These are phyloP conservation scores for Camelus bactrianus DNA, from an alignment of 2,113 vertebrate genomes.

Conservation along the genomic window DNA sequence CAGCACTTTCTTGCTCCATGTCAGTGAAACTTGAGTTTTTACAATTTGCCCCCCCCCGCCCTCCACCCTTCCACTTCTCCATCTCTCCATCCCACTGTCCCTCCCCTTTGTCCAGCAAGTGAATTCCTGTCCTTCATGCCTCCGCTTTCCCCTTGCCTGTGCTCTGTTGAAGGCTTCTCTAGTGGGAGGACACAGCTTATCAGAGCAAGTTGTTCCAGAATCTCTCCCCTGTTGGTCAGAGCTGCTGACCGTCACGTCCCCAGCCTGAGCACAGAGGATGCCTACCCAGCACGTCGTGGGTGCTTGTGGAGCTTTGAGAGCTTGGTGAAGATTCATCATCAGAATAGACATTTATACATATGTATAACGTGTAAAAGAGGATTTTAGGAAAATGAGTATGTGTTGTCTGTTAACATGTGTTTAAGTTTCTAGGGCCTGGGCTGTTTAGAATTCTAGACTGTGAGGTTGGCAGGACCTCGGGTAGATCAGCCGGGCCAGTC, in stretches of 20 bases:
- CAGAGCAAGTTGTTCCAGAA: not conserved
- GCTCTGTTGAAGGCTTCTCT: not conserved
- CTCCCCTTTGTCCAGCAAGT: not conserved
- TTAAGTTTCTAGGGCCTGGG: not conserved
- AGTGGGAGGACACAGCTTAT: not conserved
- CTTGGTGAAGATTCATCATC: not conserved
- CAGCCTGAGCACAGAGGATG: not conserved
- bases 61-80: not conserved
- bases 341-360: not conserved
- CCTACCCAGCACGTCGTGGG: too few relatives aligned
- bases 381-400: not conserved
- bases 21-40: not conserved
- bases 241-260: not conserved
- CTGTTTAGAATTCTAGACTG: not conserved
- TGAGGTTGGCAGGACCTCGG: not conserved
- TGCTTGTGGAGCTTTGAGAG: not conserved
- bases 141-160: not conserved
- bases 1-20: not conserved
- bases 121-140: too few relatives aligned
- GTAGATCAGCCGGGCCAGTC: not conserved
- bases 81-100: accelerated
- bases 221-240: not conserved
- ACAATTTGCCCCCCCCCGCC: not conserved
- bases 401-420: not conserved
- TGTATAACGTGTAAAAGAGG: not conserved